Conservation (phyloP, 2,113 vertebrate genomes). For the Nesogale talazaci region DNA sequence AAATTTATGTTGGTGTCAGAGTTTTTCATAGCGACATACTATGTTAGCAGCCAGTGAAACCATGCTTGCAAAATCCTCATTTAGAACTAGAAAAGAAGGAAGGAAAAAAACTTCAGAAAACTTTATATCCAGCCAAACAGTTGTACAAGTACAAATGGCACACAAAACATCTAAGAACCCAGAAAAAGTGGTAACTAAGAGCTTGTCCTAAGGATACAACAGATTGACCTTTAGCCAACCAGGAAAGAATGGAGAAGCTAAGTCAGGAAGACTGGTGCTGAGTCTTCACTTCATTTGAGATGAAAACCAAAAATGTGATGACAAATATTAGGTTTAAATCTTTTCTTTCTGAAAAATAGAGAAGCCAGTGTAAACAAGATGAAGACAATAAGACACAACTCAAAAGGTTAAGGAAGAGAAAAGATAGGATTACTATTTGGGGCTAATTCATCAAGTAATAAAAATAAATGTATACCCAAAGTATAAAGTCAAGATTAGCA, state of each 20-base stretch:
- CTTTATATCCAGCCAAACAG: background rate
- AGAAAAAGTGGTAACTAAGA: background rate
- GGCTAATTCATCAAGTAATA: background rate
- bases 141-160: background rate
- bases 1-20: conserved; percentile 13
- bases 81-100: background rate
- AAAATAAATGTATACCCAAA: conserved; percentile 5
- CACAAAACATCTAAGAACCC: background rate
- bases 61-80: background rate
- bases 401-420: background rate
- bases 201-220: background rate
- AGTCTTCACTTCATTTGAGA: background rate
- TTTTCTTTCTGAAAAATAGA: too few relatives aligned
- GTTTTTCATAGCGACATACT: background rate
- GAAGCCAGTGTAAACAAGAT: conserved; percentile 1
- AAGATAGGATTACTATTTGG: background rate
- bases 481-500: background rate
- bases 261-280: background rate
- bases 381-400: background rate
- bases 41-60: background rate
- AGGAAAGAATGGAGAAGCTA: background rate
- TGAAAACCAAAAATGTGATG: background rate
- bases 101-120: background rate
- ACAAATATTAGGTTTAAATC: background rate
- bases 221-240: background rate